A percentile compares a stretch with the other conserved stretches of the same genome.
These are phyloP conservation scores for Halictus ligatus DNA, from an alignment of 2,888 invertebrate species.

Conservation along the genomic window DNA sequence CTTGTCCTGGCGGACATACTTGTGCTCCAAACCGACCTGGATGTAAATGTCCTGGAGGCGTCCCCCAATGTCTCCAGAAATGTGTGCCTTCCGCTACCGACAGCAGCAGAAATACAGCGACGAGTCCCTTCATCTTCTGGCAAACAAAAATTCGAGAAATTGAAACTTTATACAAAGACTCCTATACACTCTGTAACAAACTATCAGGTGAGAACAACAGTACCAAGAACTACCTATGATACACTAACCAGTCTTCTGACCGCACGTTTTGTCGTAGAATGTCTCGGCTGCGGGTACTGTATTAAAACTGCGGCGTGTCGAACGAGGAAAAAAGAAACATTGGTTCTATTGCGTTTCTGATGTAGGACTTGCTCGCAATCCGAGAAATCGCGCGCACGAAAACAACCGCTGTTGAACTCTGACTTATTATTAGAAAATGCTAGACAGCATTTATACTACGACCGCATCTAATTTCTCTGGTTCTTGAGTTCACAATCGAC, in stretches of 20 bases:
- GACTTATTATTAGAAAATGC: not conserved
- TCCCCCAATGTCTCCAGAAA: not conserved
- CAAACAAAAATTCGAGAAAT: not conserved
- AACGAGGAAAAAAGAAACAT: not conserved
- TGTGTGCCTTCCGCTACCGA: not conserved
- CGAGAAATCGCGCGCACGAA: not conserved
- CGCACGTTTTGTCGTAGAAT: not conserved
- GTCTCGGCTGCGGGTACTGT: not conserved
- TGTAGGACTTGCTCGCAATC: not conserved
- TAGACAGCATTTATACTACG: no score
- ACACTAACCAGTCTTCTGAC: not conserved
- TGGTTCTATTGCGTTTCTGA: not conserved
- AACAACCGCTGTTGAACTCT: not conserved
- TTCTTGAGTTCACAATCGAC: no score
- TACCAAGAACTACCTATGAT: not conserved
- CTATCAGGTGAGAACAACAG: not conserved
- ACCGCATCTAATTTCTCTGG: no score
- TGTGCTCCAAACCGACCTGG: not conserved
- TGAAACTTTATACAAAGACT: not conserved
- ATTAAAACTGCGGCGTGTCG: not conserved
- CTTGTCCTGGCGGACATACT: not conserved
- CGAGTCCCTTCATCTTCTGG: conserved; percentile 27
- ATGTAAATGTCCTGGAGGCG: not conserved
- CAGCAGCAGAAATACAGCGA: conserved; percentile 21
- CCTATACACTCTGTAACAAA: not conserved